Conservation (phyloP, 2,888 invertebrate genomes). For the Metalampra italica region DNA sequence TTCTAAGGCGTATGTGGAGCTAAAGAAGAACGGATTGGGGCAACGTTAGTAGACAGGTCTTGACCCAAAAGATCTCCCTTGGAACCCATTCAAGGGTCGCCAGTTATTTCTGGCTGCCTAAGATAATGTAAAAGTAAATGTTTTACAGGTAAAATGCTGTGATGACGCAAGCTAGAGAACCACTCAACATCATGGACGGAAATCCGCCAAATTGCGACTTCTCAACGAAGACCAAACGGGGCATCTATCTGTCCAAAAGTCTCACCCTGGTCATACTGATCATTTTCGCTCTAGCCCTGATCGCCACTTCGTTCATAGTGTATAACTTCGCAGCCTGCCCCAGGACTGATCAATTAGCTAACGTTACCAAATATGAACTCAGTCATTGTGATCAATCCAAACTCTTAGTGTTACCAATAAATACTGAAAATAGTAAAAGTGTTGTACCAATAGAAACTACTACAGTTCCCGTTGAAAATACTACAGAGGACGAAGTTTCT, state of each 20-base stretch:
- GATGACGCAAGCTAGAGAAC: conserved; percentile 71
- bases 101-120: too few relatives aligned
- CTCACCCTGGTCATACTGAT: conserved; percentile 80
- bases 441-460: conserved; percentile 54
- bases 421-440: conserved; percentile 56
- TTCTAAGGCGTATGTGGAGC: too few relatives aligned
- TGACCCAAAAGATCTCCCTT: too few relatives aligned
- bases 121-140: too few relatives aligned
- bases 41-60: too few relatives aligned
- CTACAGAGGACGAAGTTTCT: conserved; percentile 25
- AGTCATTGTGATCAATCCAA: conserved; percentile 64
- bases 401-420: conserved; percentile 59
- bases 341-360: conserved; percentile 62
- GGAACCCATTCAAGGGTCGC: too few relatives aligned
- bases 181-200: conserved; percentile 79
- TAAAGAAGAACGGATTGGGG: too few relatives aligned
- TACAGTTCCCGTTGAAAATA: conserved; percentile 25
- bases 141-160: conserved; percentile 30
- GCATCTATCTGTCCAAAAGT: conserved; percentile 82
- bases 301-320: conserved; percentile 85
- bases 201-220: conserved; percentile 80
- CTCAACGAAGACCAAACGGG: conserved; percentile 79
- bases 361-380: conserved; percentile 66
- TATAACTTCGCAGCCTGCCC: conserved; percentile 86
- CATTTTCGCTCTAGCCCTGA: conserved; percentile 81